Base-by-base conservation (phyloP, 2,113 vertebrate species). In the Stigmatopora argus region DNA sequence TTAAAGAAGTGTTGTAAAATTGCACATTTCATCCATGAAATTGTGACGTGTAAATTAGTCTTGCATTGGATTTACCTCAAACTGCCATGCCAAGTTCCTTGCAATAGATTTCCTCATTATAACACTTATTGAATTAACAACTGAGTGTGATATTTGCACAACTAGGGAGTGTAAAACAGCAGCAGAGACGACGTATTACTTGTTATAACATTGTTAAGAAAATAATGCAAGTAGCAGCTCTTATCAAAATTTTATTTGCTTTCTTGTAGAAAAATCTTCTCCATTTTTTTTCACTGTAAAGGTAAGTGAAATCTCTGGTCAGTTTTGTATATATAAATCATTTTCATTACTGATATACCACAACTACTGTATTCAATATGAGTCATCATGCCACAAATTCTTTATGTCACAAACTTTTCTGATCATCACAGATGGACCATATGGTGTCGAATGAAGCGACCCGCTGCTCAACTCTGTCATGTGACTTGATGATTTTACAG, bases 401-500 rank as follows among this genome's bases (percentile, higher is more conserved):
- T 41, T 41, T 41, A 41, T 10, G n/a, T 70, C 53, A 74, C 72
- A 80, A 78, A 77, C 72, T 64, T 75, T 67, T 48, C 68, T 65
- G 66, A 62, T 65, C 48, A 46, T 73, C 70, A 62, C 72, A 79
- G 71, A 63, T 48, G 66, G 71, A 66, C 75, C 75, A 80, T 78
- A 83, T 79, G 78, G 80, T 7, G 21, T 59, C 1, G 67, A 58
- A 67, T 59, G 59, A 49, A 84, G 79, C 83, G 71, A 83, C 82
- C 80, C 18, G 47, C 62, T 31, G 72, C 72, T 84, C 81, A 79
- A 69, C 79, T 66, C 71, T 46, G 34, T 53, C 70, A 70, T 35
- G 58, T 74, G 73, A 83, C 62, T 31, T 67, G 64, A 81, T 85
- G 79, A 80, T 85, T 85, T 86, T 79, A 83, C 82, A 89, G 63